Evolutionary conservation across 2,113 vertebrate genomes (phyloP), one percentile per base, ranked within the genome.

Genomic region (Baryphthengus martii): DNA sequence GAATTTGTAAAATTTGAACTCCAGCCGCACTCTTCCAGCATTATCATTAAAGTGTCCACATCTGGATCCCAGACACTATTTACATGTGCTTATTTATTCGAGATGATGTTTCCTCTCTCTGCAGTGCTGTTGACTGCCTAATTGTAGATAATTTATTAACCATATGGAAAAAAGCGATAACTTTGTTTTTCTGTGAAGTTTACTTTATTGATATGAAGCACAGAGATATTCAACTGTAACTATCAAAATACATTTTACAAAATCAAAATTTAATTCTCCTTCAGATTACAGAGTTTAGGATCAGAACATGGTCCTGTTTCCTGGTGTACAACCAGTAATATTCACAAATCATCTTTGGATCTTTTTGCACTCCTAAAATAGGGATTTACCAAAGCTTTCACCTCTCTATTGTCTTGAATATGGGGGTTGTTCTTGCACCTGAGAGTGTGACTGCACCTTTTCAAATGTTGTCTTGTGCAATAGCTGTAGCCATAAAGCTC

Each of bases 11-110:
- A 90, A 93, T 78, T 23, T 97, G 90, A 92, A 89, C 85, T 93
- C 72, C 56, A 75, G 85, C 90, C 26, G 0, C 89, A 73, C 76
- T 95, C 37, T 94, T 95, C 58, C 85, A 92, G 45, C 39, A 67
- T 84, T 77, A 91, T 72, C 76, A 59, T 67, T 91, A 62, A 49
- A 94, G 44, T 67, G 85, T 96, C 47, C 86, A 96, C 97, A 97
- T 98, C 95, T 97, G 97, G 95, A 94, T 77, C 79, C 87, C 95
- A 97, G 97, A 97, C 73, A 66, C 78, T 31, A 70, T 71, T 75
- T 70, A 61, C 37, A 75, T 62, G 13, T 45, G 35, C 50, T 80
- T 75, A 13, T 80, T 93, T 89, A 93, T 71, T 53, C 70, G 87
- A 66, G 23, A 79, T 53, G 17, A 78, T 77, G 28, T 75, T 97